A percentile compares a stretch with the other conserved stretches of the same genome.
Conservation (phyloP, 2,888 invertebrate species). For the Patella ulyssiponensis region DNA sequence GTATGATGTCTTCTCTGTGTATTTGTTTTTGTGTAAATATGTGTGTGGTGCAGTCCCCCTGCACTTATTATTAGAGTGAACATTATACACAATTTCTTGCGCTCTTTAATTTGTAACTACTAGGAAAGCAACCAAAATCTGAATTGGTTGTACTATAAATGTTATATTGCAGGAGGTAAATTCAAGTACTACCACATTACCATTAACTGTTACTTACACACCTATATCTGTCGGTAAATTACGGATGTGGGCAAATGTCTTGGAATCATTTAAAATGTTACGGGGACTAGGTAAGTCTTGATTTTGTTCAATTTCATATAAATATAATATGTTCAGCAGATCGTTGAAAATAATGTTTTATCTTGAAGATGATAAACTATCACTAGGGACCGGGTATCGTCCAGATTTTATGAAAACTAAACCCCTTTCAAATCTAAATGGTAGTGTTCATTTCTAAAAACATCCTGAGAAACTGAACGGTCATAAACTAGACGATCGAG, state of each 20-base stretch:
- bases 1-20: too few relatives aligned
- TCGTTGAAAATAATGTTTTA: too few relatives aligned
- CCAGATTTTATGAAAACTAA: too few relatives aligned
- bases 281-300: conserved; percentile 74
- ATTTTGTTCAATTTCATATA: background rate
- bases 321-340: too few relatives aligned
- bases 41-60: too few relatives aligned
- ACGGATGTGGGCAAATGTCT: conserved; percentile 70
- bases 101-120: background rate
- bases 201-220: conserved; percentile 81
- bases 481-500: too few relatives aligned
- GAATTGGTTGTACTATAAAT: background rate
- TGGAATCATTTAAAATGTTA: conserved; percentile 69
- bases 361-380: too few relatives aligned
- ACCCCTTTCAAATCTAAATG: too few relatives aligned
- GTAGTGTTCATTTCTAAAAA: too few relatives aligned
- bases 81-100: background rate
- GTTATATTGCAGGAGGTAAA: conserved; percentile 60
- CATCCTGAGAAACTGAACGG: too few relatives aligned
- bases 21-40: too few relatives aligned
- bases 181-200: conserved; percentile 74
- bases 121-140: background rate
- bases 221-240: conserved; percentile 84
- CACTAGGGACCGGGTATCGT: too few relatives aligned
- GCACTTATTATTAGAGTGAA: background rate